Conservation (phyloP, 2,888 invertebrate genomes). For the Zhuqinia jingwanae region DNA sequence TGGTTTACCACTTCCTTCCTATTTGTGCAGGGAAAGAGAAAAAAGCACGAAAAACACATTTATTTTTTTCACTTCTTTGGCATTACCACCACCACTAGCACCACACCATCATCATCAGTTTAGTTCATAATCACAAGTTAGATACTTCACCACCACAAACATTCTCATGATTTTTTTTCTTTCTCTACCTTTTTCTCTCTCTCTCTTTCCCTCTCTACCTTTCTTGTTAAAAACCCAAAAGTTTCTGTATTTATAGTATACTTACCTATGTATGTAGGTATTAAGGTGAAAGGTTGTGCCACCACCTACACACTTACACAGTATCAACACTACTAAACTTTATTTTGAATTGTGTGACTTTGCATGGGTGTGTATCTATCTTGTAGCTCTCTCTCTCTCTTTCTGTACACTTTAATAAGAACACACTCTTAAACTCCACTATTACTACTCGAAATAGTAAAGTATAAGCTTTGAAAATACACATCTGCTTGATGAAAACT, state of each 20-base stretch:
- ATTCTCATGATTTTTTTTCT: constrained; percentile 21
- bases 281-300: constrained; percentile 14
- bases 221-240: background rate
- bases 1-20: constrained; percentile 48
- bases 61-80: constrained; percentile 33
- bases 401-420: constrained; percentile 62
- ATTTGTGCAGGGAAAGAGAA: constrained; percentile 6
- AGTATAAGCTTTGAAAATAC: background rate
- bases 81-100: background rate
- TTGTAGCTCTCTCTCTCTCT: background rate
- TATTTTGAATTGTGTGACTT: constrained; percentile 17
- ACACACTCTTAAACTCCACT: constrained; percentile 20
- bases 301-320: no score
- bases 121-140: constrained; percentile 44
- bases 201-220: background rate
- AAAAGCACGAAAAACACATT: constrained; percentile 41
- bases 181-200: background rate
- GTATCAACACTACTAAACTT: constrained; percentile 32
- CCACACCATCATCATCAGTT: constrained; percentile 42
- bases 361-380: no score
- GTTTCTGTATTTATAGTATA: no score
- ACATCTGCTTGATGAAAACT: constrained; percentile 44
- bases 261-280: background rate
- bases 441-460: background rate
- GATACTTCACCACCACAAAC: constrained; percentile 1